Conservation (phyloP, 2,888 invertebrate species). For the Noctua janthe region DNA sequence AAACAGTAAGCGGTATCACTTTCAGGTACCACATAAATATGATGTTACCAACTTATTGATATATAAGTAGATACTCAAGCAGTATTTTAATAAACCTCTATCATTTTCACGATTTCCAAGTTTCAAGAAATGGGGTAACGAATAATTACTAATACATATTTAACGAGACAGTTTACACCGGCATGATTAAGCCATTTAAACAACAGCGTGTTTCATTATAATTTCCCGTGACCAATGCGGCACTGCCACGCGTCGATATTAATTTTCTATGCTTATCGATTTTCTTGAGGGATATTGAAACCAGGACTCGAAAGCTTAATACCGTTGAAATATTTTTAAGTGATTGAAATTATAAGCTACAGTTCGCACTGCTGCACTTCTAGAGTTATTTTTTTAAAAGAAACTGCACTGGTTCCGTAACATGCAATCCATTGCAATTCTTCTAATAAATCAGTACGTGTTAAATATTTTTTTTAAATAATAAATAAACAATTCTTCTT, state of each 20-base stretch:
- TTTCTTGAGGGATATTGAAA: constrained; percentile 13
- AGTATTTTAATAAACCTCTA: background rate
- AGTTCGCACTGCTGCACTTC: background rate
- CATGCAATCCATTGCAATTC: background rate
- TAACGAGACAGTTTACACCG: constrained; percentile 30
- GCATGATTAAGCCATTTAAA: constrained; percentile 56
- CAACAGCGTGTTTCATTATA: constrained; percentile 39
- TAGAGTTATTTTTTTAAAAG: background rate
- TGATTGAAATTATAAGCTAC: constrained; percentile 20
- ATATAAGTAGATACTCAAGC: background rate
- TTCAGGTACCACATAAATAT: background rate
- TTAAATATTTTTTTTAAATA: background rate
- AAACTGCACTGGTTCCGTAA: background rate
- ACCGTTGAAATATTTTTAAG: constrained; percentile 16
- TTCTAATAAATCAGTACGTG: background rate
- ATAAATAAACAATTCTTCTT: too few species aligned
- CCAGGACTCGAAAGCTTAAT: background rate
- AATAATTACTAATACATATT: constrained; percentile 50
- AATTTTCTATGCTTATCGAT: constrained; percentile 63
- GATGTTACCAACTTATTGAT: background rate
- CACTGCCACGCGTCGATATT: constrained; percentile 43
- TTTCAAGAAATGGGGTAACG: constrained; percentile 5
- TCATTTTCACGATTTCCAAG: background rate
- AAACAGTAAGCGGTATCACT: background rate
- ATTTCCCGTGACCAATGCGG: constrained; percentile 43